Percentiles rank a stretch among this genome's conserved stretches.
Evolutionary conservation across 2,888 invertebrate species (phyloP).

Genomic region (Cantharis lateralis): DNA sequence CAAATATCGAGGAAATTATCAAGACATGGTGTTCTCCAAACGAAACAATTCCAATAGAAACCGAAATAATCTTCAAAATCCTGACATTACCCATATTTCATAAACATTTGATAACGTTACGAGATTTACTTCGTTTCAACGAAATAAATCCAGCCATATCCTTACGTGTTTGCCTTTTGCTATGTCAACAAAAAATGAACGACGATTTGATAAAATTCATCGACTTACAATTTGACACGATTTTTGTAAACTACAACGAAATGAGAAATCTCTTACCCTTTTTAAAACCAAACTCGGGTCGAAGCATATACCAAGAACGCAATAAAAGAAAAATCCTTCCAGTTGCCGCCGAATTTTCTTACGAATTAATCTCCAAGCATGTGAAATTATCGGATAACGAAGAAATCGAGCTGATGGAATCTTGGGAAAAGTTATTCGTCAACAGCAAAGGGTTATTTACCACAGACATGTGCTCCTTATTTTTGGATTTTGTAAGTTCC

Average conservation of each 20-base stretch:
- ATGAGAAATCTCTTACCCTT: neutral
- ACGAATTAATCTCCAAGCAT: neutral
- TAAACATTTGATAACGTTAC: neutral
- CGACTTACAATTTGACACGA: neutral
- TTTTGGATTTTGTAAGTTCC: neutral
- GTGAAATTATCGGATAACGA: neutral
- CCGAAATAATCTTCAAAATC: neutral
- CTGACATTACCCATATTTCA: neutral
- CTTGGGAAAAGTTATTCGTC: neutral
- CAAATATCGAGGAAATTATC: neutral
- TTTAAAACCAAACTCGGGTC: neutral
- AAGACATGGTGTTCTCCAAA: neutral
- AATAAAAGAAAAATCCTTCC: neutral
- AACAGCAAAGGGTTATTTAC: neutral
- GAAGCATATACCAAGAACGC: neutral
- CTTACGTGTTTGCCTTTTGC: neutral
- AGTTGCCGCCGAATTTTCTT: neutral
- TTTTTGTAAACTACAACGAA: neutral
- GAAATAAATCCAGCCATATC: neutral
- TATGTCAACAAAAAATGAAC: neutral
- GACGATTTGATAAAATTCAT: neutral
- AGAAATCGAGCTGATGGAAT: neutral
- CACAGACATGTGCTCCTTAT: conserved; percentile 8
- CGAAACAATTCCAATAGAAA: neutral
- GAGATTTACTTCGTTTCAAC: neutral